These are phyloP conservation scores for Acromyrmex echinatior DNA, from an alignment of 1,140 invertebrate species.

Conservation along the genomic window DNA sequence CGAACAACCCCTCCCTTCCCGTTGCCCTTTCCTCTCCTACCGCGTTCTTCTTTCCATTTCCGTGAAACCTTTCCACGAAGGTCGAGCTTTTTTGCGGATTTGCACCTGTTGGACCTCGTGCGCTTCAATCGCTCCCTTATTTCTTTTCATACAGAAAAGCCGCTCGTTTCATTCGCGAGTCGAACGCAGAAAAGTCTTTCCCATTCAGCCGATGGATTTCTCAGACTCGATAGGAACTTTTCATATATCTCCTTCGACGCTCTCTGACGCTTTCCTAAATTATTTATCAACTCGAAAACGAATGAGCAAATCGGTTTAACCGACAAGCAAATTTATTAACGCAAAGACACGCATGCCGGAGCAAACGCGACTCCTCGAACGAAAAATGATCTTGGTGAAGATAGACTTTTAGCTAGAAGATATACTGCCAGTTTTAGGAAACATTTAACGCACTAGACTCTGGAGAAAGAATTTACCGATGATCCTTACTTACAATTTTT, in stretches of 20 bases:
- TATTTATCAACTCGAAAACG: constrained; percentile 22
- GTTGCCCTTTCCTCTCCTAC: constrained; percentile 33
- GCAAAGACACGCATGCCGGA: not conserved
- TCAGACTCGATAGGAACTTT: constrained; percentile 7
- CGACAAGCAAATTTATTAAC: constrained; percentile 29
- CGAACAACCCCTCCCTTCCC: constrained; percentile 43
- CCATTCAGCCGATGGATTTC: constrained; percentile 15
- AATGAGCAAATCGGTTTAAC: not conserved
- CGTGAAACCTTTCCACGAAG: constrained; percentile 78
- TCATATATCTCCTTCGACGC: not conserved
- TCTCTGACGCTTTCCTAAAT: not conserved
- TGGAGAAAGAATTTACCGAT: constrained; percentile 2
- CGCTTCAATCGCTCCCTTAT: constrained; percentile 74
- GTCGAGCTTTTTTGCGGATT: constrained; percentile 83
- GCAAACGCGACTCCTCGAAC: not conserved
- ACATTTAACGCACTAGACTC: not conserved
- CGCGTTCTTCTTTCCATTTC: constrained; percentile 68
- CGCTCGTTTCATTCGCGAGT: constrained; percentile 36
- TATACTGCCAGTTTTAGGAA: not conserved
- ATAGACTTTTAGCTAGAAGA: not conserved
- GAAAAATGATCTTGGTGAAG: not conserved
- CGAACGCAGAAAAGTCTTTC: constrained; percentile 20
- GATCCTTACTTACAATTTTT: constrained; percentile 1
- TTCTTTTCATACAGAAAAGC: constrained; percentile 69
- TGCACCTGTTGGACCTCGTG: constrained; percentile 85